A percentile compares a stretch with the other conserved stretches of the same genome.
phyloP scores from a whole-genome alignment of 2,888 invertebrate species.

The Pyralis farinalis region DNA sequence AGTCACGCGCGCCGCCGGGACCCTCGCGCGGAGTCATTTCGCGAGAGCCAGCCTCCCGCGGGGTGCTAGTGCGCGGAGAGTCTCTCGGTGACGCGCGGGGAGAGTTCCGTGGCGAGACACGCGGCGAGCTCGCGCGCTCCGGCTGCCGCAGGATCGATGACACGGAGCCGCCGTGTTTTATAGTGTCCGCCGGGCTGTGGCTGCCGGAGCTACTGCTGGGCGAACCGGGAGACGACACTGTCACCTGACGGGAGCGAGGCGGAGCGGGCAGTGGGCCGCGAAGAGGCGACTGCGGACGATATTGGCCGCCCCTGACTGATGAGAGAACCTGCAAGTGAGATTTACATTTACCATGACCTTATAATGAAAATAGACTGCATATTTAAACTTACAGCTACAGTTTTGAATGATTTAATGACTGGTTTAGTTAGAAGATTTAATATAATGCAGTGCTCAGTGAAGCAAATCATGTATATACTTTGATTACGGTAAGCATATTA shows the following conservation, averaged over 20 bases:
- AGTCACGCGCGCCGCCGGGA: slow-evolving; percentile 42
- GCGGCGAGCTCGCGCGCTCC: slow-evolving; percentile 56
- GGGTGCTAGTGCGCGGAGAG: slow-evolving; percentile 39
- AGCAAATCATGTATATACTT: too few relatives aligned
- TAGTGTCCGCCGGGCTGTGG: slow-evolving; percentile 89
- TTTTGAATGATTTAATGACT: too few relatives aligned
- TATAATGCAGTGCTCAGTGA: too few relatives aligned
- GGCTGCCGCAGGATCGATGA: slow-evolving; percentile 71
- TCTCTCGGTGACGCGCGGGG: slow-evolving; percentile 29
- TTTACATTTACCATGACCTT: too few relatives aligned
- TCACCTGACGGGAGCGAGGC: slow-evolving; percentile 73
- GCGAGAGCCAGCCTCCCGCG: slow-evolving; percentile 22
- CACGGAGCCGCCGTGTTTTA: slow-evolving; percentile 82
- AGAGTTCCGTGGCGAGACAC: slow-evolving; percentile 51
- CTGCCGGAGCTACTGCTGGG: slow-evolving; percentile 93
- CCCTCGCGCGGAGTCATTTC: slow-evolving; percentile 45
- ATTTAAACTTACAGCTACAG: too few relatives aligned
- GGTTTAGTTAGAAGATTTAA: too few relatives aligned
- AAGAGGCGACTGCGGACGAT: slow-evolving; percentile 86
- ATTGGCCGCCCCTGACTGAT: slow-evolving; percentile 86
- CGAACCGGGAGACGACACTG: slow-evolving; percentile 88
- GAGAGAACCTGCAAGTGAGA: slow-evolving; percentile 84
- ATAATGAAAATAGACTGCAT: too few relatives aligned
- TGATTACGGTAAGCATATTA: too few relatives aligned
- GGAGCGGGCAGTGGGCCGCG: slow-evolving; percentile 81